Evolutionary conservation across 2,113 vertebrate genomes (phyloP), one percentile per base, ranked within the genome.

Genomic region (Trematocara unimaculatum): DNA sequence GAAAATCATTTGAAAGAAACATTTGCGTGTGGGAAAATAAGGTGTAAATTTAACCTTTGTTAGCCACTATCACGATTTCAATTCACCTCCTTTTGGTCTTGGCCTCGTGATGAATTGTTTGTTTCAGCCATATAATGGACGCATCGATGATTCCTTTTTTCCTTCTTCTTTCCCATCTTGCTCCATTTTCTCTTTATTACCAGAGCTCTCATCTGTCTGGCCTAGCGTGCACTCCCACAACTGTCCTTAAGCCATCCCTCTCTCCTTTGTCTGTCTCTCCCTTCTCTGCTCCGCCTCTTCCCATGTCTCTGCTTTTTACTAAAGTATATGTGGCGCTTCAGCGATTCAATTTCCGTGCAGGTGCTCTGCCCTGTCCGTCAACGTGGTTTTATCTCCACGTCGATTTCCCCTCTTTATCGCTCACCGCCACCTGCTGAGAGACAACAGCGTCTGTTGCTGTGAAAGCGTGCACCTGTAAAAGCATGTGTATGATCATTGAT

Each of bases 291-390:
- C 79, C 40, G 2, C 84, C 86, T 88, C 62, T 80, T 53, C 87
- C 81, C 82, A 84, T 88, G 79, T 79, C 86, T 89, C 40, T 85
- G 85, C 85, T 81, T 88, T 91, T 90, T 90, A 83, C 88, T 94
- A 96, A 97, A 97, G 96, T 97, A 96, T 97, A 97, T 97, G 97
- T 94, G 93, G 95, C 95, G 96, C 96, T 97, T 96, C 97, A 96
- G 96, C 96, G 96, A 98, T 98, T 98, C 97, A 98, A 97, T 98
- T 98, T 98, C 96, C 90, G 95, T 93, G 91, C 96, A 94, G 96
- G 95, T 90, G 93, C 96, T 92, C 87, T 89, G 83, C 84, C 95
- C 96, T 95, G 96, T 97, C 97, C 97, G 90, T 97, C 87, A 95
- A 83, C 79, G 60, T 89, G 94, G 91, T 84, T 96, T 97, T 98